A percentile compares a stretch with the other conserved stretches of the same genome.
These are phyloP conservation scores for Erebia palarica DNA, from an alignment of 2,888 invertebrate species.

Conservation along the genomic window DNA sequence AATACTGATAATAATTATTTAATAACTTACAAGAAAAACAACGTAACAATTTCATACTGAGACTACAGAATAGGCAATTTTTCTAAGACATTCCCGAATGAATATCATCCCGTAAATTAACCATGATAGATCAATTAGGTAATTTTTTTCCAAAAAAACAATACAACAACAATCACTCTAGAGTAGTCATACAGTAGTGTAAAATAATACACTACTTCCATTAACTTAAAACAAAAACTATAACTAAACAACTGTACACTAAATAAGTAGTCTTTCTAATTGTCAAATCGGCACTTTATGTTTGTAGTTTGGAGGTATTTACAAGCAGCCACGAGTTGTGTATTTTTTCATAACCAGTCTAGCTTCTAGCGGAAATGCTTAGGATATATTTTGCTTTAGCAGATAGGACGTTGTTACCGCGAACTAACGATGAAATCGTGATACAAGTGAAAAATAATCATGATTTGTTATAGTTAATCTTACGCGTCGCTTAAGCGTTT, in stretches of 20 bases:
- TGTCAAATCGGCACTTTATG: slow-evolving; percentile 3
- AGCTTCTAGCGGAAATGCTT: too few relatives aligned
- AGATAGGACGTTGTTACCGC: too few relatives aligned
- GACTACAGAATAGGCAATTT: too few relatives aligned
- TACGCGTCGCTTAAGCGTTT: too few relatives aligned
- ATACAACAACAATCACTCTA: not conserved
- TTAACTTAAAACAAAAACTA: not conserved
- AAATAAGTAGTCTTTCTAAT: slow-evolving; percentile 16
- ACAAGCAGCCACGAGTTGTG: too few relatives aligned
- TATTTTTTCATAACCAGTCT: too few relatives aligned
- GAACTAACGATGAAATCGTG: too few relatives aligned
- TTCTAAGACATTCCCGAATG: not conserved
- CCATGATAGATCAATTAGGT: too few relatives aligned
- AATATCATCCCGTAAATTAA: not conserved
- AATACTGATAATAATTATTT: not conserved
- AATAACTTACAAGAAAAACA: not conserved
- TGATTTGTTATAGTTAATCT: too few relatives aligned
- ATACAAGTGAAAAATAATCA: too few relatives aligned
- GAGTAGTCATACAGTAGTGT: not conserved
- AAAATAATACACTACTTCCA: not conserved
- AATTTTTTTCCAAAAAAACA: not conserved
- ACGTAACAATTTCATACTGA: not conserved
- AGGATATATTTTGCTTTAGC: too few relatives aligned
- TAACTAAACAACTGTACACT: slow-evolving; percentile 6
- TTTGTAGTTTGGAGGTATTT: not conserved